A percentile compares a stretch with the other conserved stretches of the same genome.
phyloP scores from a whole-genome alignment of 2,113 vertebrate genomes.

The Ceuthmochares aereus region DNA sequence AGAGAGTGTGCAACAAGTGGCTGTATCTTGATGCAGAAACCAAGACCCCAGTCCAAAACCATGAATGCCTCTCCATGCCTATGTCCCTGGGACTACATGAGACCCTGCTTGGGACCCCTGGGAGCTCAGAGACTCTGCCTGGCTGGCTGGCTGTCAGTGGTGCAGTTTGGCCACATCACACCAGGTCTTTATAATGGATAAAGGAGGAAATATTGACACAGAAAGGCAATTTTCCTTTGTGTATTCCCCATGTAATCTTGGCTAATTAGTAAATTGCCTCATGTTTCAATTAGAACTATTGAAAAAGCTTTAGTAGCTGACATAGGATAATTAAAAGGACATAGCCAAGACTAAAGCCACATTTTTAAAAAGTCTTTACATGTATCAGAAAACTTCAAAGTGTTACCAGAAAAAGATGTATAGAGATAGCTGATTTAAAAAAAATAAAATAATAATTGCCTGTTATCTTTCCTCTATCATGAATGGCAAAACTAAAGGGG shows the following conservation, averaged over 20 bases:
- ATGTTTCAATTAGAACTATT: slow-evolving; percentile 56
- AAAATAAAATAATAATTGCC: neutral
- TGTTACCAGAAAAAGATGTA: neutral
- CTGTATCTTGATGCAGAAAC: accelerated
- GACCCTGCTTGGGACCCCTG: neutral
- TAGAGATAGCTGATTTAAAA: neutral
- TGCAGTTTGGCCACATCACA: neutral
- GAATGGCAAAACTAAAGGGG: neutral
- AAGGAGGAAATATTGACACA: slow-evolving; percentile 35
- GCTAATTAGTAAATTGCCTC: slow-evolving; percentile 61
- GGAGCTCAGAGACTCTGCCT: neutral
- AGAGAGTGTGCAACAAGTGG: neutral
- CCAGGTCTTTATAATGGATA: neutral
- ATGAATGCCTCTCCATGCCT: neutral
- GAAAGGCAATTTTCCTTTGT: slow-evolving; percentile 32
- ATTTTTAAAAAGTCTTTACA: neutral
- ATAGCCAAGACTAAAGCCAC: neutral
- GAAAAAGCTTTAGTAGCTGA: slow-evolving; percentile 49
- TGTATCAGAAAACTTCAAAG: neutral
- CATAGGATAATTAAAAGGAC: slow-evolving; percentile 44
- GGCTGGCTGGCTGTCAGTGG: neutral
- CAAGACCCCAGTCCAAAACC: neutral
- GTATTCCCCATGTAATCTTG: slow-evolving; percentile 26
- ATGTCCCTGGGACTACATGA: accelerated
- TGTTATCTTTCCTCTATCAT: neutral